phyloP scores from a whole-genome alignment of 1,140 invertebrate species.

The Drosophila ohnishii region DNA sequence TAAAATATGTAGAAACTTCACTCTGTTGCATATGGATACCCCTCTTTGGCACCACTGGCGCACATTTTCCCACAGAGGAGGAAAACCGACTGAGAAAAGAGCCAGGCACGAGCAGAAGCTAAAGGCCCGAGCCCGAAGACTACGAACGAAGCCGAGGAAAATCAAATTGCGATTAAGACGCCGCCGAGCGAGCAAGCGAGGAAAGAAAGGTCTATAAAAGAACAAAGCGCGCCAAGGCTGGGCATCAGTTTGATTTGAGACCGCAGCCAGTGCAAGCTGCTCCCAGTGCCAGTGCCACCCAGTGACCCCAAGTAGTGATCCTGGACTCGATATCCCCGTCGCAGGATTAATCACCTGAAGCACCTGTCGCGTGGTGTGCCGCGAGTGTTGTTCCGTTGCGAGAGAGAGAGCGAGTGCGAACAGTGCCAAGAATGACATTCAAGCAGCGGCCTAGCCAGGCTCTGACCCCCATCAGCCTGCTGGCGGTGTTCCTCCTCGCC shows the following conservation, averaged over 20 bases:
- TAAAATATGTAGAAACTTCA: neutral
- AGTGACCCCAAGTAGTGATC: conserved; percentile 13
- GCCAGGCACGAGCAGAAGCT: conserved; percentile 15
- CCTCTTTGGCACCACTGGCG: conserved; percentile 10
- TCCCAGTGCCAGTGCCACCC: conserved; percentile 21
- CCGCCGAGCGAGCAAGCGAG: conserved; percentile 14
- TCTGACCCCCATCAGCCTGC: conserved; percentile 42
- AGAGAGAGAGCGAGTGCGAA: conserved; percentile 24
- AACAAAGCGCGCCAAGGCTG: conserved; percentile 73
- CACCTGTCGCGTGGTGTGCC: conserved; percentile 51
- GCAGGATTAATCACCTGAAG: conserved; percentile 46
- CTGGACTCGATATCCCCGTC: conserved; percentile 15
- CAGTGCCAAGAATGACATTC: conserved; percentile 51
- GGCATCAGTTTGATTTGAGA: conserved; percentile 76
- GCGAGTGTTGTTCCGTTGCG: conserved; percentile 28
- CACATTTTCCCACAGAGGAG: conserved; percentile 20
- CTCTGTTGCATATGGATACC: neutral
- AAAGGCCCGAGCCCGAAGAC: conserved; percentile 35
- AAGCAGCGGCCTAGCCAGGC: conserved; percentile 44
- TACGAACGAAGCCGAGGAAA: conserved; percentile 60
- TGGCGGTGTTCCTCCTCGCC: conserved; percentile 53
- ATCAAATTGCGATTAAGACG: conserved; percentile 72
- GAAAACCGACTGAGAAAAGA: conserved; percentile 30
- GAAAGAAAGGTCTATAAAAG: conserved; percentile 81
- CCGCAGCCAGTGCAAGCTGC: conserved; percentile 61